A percentile compares a stretch with the other conserved stretches of the same genome.
Conservation (phyloP, 2,888 invertebrate species). For the Dryococelus australis region DNA sequence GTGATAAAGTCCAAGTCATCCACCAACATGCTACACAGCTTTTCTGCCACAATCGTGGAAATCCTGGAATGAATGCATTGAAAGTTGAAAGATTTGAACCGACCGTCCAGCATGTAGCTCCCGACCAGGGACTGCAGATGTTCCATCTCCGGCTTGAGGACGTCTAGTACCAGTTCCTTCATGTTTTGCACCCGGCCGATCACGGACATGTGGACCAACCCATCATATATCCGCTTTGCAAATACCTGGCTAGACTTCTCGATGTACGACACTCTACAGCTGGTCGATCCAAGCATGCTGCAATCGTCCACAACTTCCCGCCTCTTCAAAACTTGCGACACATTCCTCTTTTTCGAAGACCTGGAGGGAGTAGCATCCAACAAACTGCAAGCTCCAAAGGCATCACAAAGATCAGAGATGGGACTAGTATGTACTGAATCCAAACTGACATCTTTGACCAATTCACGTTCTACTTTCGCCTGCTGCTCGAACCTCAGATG, state of each 20-base stretch:
- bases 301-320: neutral
- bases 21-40: constrained; percentile 60
- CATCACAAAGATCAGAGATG: constrained; percentile 67
- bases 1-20: constrained; percentile 39
- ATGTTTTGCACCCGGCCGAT: constrained; percentile 4
- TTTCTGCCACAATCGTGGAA: constrained; percentile 68
- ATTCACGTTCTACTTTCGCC: neutral
- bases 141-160: constrained; percentile 71
- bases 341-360: no score
- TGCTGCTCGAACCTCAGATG: constrained; percentile 59
- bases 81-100: constrained; percentile 66
- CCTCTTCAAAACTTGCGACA: neutral
- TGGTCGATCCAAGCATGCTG: neutral
- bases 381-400: constrained; percentile 65
- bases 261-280: constrained; percentile 58
- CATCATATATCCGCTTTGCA: constrained; percentile 73
- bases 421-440: constrained; percentile 58
- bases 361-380: constrained; percentile 46
- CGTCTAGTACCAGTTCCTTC: constrained; percentile 63
- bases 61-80: constrained; percentile 71
- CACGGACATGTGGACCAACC: constrained; percentile 64
- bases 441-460: neutral
- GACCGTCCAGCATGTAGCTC: constrained; percentile 72
- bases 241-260: constrained; percentile 66
- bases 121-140: constrained; percentile 72